A percentile compares a stretch with the other conserved stretches of the same genome.
These are phyloP conservation scores for Condylura cristata DNA, from an alignment of 2,113 vertebrate species.

Conservation along the genomic window DNA sequence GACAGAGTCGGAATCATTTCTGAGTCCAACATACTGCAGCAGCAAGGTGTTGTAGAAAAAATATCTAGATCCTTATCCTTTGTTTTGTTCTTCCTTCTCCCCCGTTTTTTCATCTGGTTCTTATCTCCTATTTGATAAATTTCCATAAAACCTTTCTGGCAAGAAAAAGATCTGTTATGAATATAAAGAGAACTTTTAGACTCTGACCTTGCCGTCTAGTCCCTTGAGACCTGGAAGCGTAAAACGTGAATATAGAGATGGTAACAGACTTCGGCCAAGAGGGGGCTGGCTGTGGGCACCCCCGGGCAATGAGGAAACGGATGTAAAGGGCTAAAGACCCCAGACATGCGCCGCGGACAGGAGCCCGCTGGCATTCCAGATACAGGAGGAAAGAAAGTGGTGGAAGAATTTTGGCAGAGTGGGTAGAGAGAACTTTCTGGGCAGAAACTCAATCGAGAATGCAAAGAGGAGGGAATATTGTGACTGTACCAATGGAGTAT, in stretches of 20 bases:
- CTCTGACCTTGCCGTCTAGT: too few relatives aligned
- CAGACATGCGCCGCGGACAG: not conserved
- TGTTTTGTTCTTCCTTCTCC: not conserved
- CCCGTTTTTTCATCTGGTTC: not conserved
- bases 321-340: not conserved
- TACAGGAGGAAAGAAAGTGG: not conserved
- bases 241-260: not conserved
- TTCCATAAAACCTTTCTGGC: not conserved
- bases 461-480: not conserved
- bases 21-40: not conserved
- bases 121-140: not conserved
- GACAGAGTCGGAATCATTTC: not conserved
- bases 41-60: not conserved
- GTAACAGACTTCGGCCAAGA: not conserved
- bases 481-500: not conserved
- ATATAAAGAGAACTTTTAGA: not conserved
- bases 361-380: not conserved
- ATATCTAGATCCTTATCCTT: not conserved
- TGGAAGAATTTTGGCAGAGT: too few relatives aligned
- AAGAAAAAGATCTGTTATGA: not conserved
- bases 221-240: not conserved
- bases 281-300: accelerated
- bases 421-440: not conserved
- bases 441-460: not conserved
- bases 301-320: not conserved